A percentile compares a stretch with the other conserved stretches of the same genome.
Evolutionary conservation across 2,797 vertebrate species (phyloP).

Genomic region (Chloroceryle amazona): DNA sequence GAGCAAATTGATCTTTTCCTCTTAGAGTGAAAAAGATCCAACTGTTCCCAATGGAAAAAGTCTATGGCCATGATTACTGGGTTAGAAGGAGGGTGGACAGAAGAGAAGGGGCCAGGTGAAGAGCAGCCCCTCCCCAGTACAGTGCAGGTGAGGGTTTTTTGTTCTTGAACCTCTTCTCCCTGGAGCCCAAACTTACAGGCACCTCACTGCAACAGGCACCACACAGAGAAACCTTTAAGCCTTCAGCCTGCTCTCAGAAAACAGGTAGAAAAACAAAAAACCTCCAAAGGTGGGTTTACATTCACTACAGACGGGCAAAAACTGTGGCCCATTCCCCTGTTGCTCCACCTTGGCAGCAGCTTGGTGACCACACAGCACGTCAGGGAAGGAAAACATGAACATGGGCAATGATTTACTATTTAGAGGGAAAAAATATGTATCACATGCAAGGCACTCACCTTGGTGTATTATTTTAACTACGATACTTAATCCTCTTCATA

Average conservation of each 20-base stretch:
- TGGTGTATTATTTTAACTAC: conserved; percentile 58
- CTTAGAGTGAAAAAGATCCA: background rate
- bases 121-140: background rate
- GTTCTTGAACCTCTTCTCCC: background rate
- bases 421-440: background rate
- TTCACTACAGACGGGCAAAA: background rate
- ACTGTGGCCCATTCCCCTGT: background rate
- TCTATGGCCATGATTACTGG: background rate
- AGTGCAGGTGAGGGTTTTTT: background rate
- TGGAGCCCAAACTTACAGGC: background rate
- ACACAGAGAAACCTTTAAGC: background rate
- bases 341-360: background rate
- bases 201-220: background rate
- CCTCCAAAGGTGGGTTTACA: background rate
- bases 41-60: background rate
- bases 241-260: background rate
- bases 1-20: background rate
- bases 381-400: accelerated
- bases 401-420: background rate
- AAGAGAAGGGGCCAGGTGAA: background rate
- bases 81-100: background rate
- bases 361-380: background rate
- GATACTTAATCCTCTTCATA: conserved; percentile 53
- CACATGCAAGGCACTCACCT: background rate
- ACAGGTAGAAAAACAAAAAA: background rate